A percentile compares a stretch with the other conserved stretches of the same genome.
Conservation (phyloP, 2,797 vertebrate species). For the Cossypha caffra region DNA sequence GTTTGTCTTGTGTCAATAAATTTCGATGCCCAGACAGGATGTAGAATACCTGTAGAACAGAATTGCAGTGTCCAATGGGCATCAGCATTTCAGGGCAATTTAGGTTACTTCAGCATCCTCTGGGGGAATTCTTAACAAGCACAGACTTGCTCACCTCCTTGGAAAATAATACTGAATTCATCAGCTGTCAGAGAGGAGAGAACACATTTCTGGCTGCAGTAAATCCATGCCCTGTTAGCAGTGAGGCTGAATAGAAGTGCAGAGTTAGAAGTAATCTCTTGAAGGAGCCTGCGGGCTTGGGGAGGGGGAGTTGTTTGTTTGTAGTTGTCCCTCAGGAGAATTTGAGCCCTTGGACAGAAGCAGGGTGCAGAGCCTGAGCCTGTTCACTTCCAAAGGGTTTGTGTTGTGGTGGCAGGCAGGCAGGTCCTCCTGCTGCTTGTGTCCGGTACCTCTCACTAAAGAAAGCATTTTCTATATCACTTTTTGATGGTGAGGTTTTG, state of each 20-base stretch:
- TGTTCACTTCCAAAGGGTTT: neutral
- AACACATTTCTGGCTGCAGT: neutral
- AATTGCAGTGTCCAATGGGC: neutral
- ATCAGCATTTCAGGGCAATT: neutral
- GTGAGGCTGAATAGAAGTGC: neutral
- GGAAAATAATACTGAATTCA: neutral
- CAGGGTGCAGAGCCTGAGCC: neutral
- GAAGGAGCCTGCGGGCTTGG: neutral
- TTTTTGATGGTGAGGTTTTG: neutral
- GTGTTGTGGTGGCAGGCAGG: neutral
- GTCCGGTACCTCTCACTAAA: neutral
- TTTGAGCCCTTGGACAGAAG: neutral
- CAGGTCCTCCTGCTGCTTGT: neutral
- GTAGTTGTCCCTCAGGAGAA: neutral
- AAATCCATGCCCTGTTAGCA: neutral
- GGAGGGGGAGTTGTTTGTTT: neutral
- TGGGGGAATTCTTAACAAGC: neutral
- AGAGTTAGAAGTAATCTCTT: neutral
- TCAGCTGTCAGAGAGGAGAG: neutral
- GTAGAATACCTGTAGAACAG: neutral
- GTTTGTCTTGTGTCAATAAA: conserved; percentile 6
- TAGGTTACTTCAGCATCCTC: conserved; percentile 6
- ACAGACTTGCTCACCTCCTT: conserved; percentile 25
- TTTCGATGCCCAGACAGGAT: neutral
- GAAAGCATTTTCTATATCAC: rapidly evolving